phyloP scores from a whole-genome alignment of 2,797 vertebrate species.

The Ispidina picta region DNA sequence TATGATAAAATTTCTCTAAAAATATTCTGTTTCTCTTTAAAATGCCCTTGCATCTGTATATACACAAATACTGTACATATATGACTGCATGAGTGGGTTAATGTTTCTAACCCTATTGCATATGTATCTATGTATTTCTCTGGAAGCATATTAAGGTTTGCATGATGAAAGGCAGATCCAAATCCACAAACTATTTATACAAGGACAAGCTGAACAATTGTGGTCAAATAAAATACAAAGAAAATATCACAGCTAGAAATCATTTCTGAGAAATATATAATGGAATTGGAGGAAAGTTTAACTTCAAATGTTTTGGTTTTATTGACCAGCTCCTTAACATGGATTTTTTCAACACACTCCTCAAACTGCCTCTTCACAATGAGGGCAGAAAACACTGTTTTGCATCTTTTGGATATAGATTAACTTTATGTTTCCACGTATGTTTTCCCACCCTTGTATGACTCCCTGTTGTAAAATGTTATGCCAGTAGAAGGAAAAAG shows the following conservation, averaged over 20 bases:
- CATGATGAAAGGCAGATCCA: constrained; percentile 21
- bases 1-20: neutral
- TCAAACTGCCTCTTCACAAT: constrained; percentile 19
- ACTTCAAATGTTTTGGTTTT: constrained; percentile 32
- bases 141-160: neutral
- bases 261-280: constrained; percentile 38
- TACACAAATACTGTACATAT: neutral
- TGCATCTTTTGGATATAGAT: constrained; percentile 17
- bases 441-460: constrained; percentile 27
- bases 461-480: constrained; percentile 28
- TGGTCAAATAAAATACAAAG: constrained; percentile 63
- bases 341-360: constrained; percentile 19
- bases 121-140: neutral
- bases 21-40: neutral
- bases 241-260: constrained; percentile 51
- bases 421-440: constrained; percentile 21
- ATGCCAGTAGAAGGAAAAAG: neutral
- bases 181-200: constrained; percentile 36
- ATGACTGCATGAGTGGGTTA: neutral
- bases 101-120: neutral
- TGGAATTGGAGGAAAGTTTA: constrained; percentile 43
- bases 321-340: neutral
- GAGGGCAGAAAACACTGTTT: neutral
- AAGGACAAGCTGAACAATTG: constrained; percentile 37
- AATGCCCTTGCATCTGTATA: neutral